Conservation (phyloP, 2,797 vertebrate species). For the Danio aesculapii region DNA sequence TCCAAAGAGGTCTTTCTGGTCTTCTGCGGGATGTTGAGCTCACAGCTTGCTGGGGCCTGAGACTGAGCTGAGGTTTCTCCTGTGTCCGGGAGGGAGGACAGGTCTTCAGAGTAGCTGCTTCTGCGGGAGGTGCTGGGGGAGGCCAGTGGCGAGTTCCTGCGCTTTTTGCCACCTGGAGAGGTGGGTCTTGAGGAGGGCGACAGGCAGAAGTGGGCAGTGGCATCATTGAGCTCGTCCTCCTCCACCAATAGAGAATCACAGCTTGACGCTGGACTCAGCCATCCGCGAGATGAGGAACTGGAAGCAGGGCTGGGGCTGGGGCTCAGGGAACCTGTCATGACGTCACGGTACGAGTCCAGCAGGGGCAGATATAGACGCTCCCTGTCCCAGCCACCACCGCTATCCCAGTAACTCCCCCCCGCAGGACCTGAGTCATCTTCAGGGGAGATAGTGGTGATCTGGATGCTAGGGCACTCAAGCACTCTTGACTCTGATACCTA, state of each 20-base stretch:
- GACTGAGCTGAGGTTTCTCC: conserved; percentile 69
- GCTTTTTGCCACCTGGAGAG: conserved; percentile 89
- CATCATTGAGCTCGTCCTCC: conserved; percentile 89
- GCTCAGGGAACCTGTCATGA: conserved; percentile 83
- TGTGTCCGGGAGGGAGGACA: conserved; percentile 68
- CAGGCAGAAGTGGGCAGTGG: conserved; percentile 83
- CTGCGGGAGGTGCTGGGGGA: conserved; percentile 84
- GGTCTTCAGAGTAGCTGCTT: conserved; percentile 88
- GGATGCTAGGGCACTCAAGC: conserved; percentile 93
- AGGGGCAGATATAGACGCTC: conserved; percentile 88
- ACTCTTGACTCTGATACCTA: conserved; percentile 86
- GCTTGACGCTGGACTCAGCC: conserved; percentile 90
- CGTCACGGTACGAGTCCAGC: conserved; percentile 89
- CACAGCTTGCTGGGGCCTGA: conserved; percentile 74
- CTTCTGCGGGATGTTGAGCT: conserved; percentile 91
- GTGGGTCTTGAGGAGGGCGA: conserved; percentile 84
- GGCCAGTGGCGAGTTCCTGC: conserved; percentile 83
- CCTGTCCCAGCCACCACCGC: conserved; percentile 81
- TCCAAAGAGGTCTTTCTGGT: conserved; percentile 89
- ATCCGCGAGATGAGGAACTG: conserved; percentile 90
- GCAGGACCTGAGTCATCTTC: conserved; percentile 75
- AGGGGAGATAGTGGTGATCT: conserved; percentile 93
- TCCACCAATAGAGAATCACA: conserved; percentile 90
- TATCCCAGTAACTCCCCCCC: conserved; percentile 80
- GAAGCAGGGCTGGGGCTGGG: conserved; percentile 91